Percentiles rank a stretch among this genome's conserved stretches.
phyloP scores from a whole-genome alignment of 2,113 vertebrate species.

The Pardalotus punctatus region DNA sequence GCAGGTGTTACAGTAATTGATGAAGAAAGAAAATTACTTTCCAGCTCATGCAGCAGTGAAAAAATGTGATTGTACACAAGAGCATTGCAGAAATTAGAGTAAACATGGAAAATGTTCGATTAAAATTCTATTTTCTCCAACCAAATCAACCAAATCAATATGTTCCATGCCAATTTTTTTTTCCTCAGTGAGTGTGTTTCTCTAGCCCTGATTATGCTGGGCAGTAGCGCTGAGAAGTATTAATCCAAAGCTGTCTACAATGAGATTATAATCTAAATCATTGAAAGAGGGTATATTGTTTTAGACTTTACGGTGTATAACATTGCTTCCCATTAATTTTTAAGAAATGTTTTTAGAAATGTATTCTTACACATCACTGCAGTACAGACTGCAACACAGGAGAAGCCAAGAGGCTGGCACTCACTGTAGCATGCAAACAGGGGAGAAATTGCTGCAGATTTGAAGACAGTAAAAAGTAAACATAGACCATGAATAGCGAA shows the following conservation, averaged over 20 bases:
- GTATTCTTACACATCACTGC: background rate
- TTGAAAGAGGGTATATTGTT: background rate
- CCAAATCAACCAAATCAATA: background rate
- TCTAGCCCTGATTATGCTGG: background rate
- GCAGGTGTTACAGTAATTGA: background rate
- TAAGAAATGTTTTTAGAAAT: background rate
- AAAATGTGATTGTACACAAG: background rate
- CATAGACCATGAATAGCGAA: background rate
- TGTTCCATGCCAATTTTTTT: background rate
- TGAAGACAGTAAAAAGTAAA: background rate
- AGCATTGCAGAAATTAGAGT: slow-evolving; percentile 13
- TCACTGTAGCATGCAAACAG: background rate
- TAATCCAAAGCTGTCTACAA: background rate
- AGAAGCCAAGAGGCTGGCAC: background rate
- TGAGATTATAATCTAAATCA: background rate
- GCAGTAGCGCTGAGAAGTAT: background rate
- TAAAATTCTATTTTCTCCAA: background rate
- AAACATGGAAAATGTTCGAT: background rate
- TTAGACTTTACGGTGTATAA: background rate
- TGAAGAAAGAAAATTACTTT: slow-evolving; percentile 1
- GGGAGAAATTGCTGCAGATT: background rate
- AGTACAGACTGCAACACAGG: background rate
- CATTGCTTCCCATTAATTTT: background rate
- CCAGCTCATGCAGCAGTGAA: background rate
- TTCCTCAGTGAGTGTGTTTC: background rate